Evolutionary conservation across 1,140 invertebrate species (phyloP), one percentile per base, ranked within the genome.

Genomic region (Euborellia annulipes): DNA sequence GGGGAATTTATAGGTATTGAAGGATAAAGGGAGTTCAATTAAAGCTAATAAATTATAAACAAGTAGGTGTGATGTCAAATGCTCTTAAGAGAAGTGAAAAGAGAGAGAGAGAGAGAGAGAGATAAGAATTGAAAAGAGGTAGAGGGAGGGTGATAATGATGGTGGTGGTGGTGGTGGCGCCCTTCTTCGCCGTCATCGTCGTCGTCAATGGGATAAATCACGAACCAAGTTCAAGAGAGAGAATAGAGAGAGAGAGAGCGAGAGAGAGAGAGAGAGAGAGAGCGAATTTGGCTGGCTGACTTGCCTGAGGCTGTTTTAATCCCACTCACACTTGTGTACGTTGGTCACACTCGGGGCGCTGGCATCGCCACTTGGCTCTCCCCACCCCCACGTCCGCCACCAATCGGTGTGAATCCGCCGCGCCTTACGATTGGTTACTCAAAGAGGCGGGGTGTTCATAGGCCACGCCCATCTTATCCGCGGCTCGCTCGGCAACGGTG

Each of bases 301-400:
- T 63, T 64, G 63, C 64, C 64, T 58, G 63, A 65, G 47, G 58
- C 63, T 54, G 59, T 62, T 64, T 63, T 62, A 63, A 62, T 66
- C 65, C 64, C 64, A 27, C 23, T 27, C 23, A 27, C 23, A 27
- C 23, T 27, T 6, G 11, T 11, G 23, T 11, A 11, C 23, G 23
- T 4, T 11, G 23, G 23, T 27, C 23, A 27, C 23, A 27, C 23
- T 27, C 64, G 64, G 62, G 65, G 64, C 64, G 64, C 64, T 62
- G 65, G 64, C 63, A 64, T 62, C 62, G 63, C 64, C 56, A 61
- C 64, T 60, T 62, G 62, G 53, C 56, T 54, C 11, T 11, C 23
- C 23, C 55, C 60, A 54, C n/a, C 60, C 58, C 14, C 36, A 16
- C 49, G 22, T 16, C 14, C 27, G 23, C 23, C 22, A 44, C 27